Percentiles rank a stretch among this genome's conserved stretches.
Evolutionary conservation across 2,888 invertebrate species (phyloP).

Genomic region (Folsomia manolachei): DNA sequence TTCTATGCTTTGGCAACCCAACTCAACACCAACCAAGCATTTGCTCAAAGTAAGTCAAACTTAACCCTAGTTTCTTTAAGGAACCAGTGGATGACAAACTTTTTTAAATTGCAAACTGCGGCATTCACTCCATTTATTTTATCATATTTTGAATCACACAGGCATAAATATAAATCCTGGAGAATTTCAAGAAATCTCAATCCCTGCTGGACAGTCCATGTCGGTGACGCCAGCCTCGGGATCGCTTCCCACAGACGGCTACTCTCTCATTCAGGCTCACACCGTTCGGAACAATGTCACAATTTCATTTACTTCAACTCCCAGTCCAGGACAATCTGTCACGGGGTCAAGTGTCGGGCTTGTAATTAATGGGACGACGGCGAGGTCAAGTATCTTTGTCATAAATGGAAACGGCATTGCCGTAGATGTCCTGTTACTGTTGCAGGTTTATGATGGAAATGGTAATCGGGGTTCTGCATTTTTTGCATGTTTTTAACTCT

Average conservation of each 20-base stretch:
- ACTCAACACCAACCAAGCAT: too few species aligned
- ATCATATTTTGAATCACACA: too few species aligned
- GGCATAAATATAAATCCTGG: not conserved
- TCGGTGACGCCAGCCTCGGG: slow-evolving; percentile 29
- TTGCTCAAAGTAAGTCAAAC: too few species aligned
- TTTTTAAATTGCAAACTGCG: too few species aligned
- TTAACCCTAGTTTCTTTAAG: too few species aligned
- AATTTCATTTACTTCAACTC: slow-evolving; percentile 57
- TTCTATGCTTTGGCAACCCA: too few species aligned
- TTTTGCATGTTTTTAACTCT: not conserved
- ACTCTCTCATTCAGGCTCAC: slow-evolving; percentile 66
- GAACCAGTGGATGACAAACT: too few species aligned
- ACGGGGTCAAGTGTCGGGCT: slow-evolving; percentile 66
- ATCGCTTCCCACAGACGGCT: slow-evolving; percentile 56
- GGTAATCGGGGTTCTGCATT: slow-evolving; percentile 55
- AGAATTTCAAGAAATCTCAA: slow-evolving; percentile 19
- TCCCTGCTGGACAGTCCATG: slow-evolving; percentile 13
- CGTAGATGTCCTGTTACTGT: slow-evolving; percentile 56
- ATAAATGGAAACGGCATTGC: slow-evolving; percentile 55
- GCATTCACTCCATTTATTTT: too few species aligned
- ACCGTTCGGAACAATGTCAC: slow-evolving; percentile 61
- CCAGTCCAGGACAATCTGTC: slow-evolving; percentile 54
- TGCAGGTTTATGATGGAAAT: slow-evolving; percentile 58
- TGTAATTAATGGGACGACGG: slow-evolving; percentile 49
- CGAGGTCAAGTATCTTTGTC: slow-evolving; percentile 55